Evolutionary conservation across 2,888 invertebrate species (phyloP).

Genomic region (Ormia ochracea): DNA sequence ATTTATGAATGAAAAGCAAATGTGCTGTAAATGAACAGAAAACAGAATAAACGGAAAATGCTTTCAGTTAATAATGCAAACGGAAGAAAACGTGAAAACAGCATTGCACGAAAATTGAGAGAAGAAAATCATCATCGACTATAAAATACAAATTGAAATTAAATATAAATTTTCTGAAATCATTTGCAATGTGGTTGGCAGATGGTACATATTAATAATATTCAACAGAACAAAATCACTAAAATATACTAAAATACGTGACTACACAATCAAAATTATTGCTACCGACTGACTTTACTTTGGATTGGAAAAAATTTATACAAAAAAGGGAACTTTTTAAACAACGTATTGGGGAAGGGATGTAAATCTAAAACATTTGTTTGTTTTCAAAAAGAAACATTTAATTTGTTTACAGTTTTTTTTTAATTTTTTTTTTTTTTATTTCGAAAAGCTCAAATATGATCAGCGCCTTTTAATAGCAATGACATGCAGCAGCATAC

Average conservation of each 20-base stretch:
- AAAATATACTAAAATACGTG: not conserved
- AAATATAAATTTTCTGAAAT: not conserved
- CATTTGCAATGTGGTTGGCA: constrained; percentile 52
- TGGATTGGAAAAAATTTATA: not conserved
- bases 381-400: not conserved
- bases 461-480: not conserved
- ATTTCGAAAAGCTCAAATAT: not conserved
- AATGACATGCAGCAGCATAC: constrained; percentile 44
- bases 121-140: not conserved
- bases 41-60: not conserved
- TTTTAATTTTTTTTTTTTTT: too few species aligned
- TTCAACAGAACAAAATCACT: constrained; percentile 7
- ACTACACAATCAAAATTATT: not conserved
- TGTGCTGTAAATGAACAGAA: not conserved
- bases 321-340: constrained; percentile 14
- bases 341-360: not conserved
- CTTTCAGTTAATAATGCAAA: not conserved
- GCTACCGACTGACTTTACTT: not conserved
- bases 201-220: constrained; percentile 50
- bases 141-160: not conserved
- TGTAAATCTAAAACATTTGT: constrained; percentile 29
- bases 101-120: not conserved
- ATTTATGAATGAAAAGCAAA: constrained; percentile 23
- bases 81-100: not conserved
- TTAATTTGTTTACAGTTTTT: not conserved